phyloP scores from a whole-genome alignment of 2,797 vertebrate species.

The Pipistrellus pipistrellus region DNA sequence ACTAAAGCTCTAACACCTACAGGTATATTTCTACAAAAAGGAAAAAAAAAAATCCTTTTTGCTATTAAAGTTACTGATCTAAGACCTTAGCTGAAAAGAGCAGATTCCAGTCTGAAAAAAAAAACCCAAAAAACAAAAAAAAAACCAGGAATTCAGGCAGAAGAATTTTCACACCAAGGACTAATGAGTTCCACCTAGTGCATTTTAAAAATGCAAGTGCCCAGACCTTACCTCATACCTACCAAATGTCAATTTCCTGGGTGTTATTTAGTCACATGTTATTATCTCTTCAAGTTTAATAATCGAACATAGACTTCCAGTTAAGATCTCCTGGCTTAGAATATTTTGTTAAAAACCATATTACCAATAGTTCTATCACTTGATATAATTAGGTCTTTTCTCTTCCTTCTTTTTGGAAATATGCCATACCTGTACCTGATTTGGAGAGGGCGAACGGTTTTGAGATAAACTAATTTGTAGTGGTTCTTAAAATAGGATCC shows the following conservation, averaged over 20 bases:
- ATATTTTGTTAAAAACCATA: neutral
- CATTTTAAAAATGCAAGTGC: neutral
- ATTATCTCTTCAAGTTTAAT: neutral
- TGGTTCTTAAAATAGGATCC: neutral
- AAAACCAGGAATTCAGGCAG: neutral
- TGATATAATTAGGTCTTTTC: neutral
- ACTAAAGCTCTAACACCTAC: neutral
- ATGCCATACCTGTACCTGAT: neutral
- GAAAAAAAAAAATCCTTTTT: neutral
- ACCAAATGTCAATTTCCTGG: neutral
- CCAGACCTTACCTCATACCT: neutral
- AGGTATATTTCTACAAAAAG: neutral
- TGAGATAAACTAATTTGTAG: neutral
- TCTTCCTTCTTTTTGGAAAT: neutral
- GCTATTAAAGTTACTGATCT: constrained; percentile 3
- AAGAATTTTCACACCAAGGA: constrained; percentile 25
- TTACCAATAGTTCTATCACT: neutral
- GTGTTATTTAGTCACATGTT: neutral
- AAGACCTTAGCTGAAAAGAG: constrained; percentile 38
- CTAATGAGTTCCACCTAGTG: neutral
- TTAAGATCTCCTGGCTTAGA: constrained; percentile 41
- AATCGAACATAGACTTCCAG: neutral
- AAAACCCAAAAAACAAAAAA: neutral
- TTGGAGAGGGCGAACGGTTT: neutral
- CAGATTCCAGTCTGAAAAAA: constrained; percentile 16